These are phyloP conservation scores for Patella depressa DNA, from an alignment of 2,888 invertebrate species.

Conservation along the genomic window DNA sequence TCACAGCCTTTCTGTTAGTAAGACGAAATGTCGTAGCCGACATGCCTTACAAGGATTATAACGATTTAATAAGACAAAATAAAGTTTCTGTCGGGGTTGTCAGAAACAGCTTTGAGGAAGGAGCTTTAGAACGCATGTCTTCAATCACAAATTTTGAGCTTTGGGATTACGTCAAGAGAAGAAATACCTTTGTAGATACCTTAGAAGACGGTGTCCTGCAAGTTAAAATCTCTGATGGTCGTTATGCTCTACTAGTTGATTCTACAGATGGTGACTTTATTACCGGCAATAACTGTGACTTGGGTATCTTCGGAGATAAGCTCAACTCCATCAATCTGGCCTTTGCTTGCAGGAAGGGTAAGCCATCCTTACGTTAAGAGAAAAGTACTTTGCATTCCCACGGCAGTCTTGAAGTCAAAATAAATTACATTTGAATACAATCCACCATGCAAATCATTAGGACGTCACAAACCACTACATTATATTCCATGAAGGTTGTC, in stretches of 20 bases:
- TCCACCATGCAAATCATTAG: too few species aligned
- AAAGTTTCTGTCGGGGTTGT: constrained; percentile 25
- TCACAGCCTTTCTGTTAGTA: constrained; percentile 38
- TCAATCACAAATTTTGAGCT: constrained; percentile 19
- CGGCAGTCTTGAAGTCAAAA: too few species aligned
- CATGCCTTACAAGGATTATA: constrained; percentile 36
- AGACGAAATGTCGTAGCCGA: constrained; percentile 29
- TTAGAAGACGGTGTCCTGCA: constrained; percentile 29
- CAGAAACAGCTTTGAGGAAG: constrained; percentile 1
- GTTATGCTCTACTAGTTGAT: not conserved
- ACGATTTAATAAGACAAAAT: constrained; percentile 28
- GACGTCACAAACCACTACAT: too few species aligned
- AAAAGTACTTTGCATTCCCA: too few species aligned
- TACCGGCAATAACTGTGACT: constrained; percentile 39
- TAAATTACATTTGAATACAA: too few species aligned
- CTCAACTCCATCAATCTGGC: constrained; percentile 28
- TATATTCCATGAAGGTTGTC: too few species aligned
- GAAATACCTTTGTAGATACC: constrained; percentile 24
- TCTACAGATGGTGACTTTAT: constrained; percentile 26
- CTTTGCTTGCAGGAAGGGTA: constrained; percentile 20
- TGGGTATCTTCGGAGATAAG: constrained; percentile 41
- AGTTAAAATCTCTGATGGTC: constrained; percentile 19
- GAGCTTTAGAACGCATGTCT: constrained; percentile 17
- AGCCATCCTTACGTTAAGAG: not conserved
- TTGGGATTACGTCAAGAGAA: constrained; percentile 21